phyloP scores from a whole-genome alignment of 2,113 vertebrate genomes.

The Esox niger region DNA sequence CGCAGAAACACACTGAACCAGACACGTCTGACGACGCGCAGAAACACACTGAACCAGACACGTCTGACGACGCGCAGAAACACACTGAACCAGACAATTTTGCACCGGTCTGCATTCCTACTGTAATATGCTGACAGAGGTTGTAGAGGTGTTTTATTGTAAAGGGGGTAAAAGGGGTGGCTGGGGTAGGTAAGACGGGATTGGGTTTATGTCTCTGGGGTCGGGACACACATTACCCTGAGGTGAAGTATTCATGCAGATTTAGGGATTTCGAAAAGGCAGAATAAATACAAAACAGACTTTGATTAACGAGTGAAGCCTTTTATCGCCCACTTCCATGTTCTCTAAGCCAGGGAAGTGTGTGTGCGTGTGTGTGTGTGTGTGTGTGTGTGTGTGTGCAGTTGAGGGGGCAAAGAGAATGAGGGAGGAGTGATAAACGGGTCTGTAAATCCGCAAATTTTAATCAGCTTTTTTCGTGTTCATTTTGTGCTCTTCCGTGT shows the following conservation, averaged over 20 bases:
- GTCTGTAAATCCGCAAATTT: conserved; percentile 58
- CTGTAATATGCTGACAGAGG: conserved; percentile 51
- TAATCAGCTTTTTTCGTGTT: conserved; percentile 55
- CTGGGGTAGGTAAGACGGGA: not conserved
- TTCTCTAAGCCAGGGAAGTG: no score
- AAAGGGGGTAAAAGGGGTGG: not conserved
- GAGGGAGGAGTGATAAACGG: conserved; percentile 41
- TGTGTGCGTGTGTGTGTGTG: no score
- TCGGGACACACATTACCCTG: conserved; percentile 28
- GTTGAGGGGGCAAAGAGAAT: not conserved
- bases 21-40: no score
- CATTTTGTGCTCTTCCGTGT: conserved; percentile 39
- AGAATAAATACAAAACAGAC: conserved; percentile 48
- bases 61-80: conserved; percentile 35
- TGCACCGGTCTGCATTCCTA: conserved; percentile 49
- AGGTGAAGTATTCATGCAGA: conserved; percentile 55
- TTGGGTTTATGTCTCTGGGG: conserved; percentile 23
- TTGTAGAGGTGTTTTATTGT: conserved; percentile 32
- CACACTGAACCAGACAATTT: conserved; percentile 32
- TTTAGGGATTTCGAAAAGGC: conserved; percentile 50
- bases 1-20: no score
- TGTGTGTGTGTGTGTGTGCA: no score
- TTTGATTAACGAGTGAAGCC: conserved; percentile 53
- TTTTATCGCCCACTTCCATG: conserved; percentile 43
- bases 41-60: no score